These are phyloP conservation scores for Calameuta pallipes DNA, from an alignment of 2,888 invertebrate genomes.

Conservation along the genomic window DNA sequence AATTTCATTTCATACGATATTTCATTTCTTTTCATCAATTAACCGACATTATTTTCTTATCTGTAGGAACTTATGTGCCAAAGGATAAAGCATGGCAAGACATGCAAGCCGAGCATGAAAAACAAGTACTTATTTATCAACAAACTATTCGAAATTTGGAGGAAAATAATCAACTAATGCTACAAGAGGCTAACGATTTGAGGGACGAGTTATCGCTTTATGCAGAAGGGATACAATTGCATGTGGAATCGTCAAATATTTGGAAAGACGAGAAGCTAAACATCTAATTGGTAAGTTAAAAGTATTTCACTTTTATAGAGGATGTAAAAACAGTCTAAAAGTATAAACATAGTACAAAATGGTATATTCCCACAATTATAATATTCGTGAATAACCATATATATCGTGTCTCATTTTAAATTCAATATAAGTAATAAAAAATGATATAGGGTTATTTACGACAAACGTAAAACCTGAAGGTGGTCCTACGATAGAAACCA, in stretches of 20 bases:
- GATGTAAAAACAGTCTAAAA: not conserved
- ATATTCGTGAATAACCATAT: not conserved
- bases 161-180: constrained; percentile 44
- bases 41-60: not conserved
- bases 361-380: not conserved
- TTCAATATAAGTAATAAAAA: not conserved
- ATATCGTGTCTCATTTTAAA: not conserved
- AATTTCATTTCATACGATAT: not conserved
- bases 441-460: too few relatives aligned
- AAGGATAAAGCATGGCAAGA: constrained; percentile 35
- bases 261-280: constrained; percentile 31
- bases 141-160: constrained; percentile 45
- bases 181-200: constrained; percentile 41
- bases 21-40: not conserved
- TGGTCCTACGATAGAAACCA: too few relatives aligned
- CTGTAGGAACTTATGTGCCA: constrained; percentile 35
- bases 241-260: constrained; percentile 38
- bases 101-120: constrained; percentile 33
- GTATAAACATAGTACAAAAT: not conserved
- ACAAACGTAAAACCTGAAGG: too few relatives aligned
- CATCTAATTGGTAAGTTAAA: constrained; percentile 14
- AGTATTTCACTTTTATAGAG: not conserved
- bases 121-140: constrained; percentile 38
- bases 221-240: constrained; percentile 33
- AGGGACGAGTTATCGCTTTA: constrained; percentile 40